Evolutionary conservation across 2,888 invertebrate species (phyloP), one percentile per base, ranked within the genome.

Genomic region (Tenthredo mesomela): DNA sequence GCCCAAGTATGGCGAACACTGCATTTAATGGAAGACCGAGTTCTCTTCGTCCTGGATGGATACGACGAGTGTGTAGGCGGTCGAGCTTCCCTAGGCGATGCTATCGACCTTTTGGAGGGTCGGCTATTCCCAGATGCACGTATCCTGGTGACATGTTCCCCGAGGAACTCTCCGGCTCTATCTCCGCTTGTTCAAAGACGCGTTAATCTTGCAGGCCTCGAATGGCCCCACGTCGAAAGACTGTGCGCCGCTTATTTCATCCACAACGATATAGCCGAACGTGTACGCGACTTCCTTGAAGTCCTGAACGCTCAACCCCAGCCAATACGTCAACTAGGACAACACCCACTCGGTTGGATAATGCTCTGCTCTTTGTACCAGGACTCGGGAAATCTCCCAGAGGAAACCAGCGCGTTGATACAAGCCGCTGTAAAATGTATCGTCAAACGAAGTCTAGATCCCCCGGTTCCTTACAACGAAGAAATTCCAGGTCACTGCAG

Each of bases 21-120:
- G 67, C 93, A 93, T 73, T 89, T 93, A 0, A 91, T 94, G 82
- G 94, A 94, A 84, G 94, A 94, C 54, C 93, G 94, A 43, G 91
- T 95, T 33, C 92, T 95, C 15, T 94, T 95, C 87, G 93, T 95
- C 33, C 90, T 95, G 58, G 95, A 95, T 88, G 95, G 95, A 0
- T 94, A 94, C 89, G 95, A 95, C 88, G 94, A 94, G 87, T 93
- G 94, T 29, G 90, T 92, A 33, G 90, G 92, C n/a, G 92, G 93
- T n/a, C 90, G 93, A 84, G 92, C 93, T 40, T 93, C 93, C 43
- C 88, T 93, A 2, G 93, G 93, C 1, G 95, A 95, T 88, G 94
- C 94, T 0, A 91, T 93, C 65, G 94, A 95, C 85, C 91, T 95
- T 2, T 90, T 95, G 7, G 94, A 95, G 88, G 95, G 95, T 6